A percentile compares a stretch with the other conserved stretches of the same genome.
Conservation (phyloP, 2,797 vertebrate species). For the Stomatorhinus walkeri region DNA sequence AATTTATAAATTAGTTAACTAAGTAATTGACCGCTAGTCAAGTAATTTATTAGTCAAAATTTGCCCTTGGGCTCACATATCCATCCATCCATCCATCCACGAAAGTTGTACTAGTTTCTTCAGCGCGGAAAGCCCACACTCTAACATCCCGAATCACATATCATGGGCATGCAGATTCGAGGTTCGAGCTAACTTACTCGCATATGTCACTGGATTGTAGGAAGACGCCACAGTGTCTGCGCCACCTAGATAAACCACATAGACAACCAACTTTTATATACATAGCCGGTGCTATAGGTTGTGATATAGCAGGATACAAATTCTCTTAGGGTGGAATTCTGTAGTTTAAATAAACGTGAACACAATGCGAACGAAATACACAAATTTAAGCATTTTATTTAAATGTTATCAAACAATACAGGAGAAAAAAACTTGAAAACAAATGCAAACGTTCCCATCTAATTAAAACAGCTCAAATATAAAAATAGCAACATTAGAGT, state of each 20-base stretch:
- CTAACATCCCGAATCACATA: background rate
- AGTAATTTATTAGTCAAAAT: background rate
- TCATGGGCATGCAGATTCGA: background rate
- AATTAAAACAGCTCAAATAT: background rate
- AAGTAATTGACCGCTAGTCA: too few relatives aligned
- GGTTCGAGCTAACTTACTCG: background rate
- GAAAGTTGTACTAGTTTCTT: background rate
- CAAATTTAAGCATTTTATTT: constrained; percentile 15
- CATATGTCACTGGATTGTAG: background rate
- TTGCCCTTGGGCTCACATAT: background rate
- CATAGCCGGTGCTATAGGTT: background rate
- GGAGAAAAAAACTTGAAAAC: background rate
- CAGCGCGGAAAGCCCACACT: background rate
- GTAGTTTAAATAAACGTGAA: background rate
- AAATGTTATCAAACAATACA: background rate
- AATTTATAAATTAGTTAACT: too few relatives aligned
- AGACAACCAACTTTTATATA: background rate
- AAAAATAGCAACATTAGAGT: background rate
- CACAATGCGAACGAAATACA: background rate
- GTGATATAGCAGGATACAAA: background rate
- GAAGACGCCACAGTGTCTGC: background rate
- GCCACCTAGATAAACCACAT: background rate
- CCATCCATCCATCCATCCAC: background rate
- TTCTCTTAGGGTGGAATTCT: background rate
- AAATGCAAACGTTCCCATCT: background rate